Conservation (phyloP, 2,888 invertebrate species). For the Keiferia lycopersicella region DNA sequence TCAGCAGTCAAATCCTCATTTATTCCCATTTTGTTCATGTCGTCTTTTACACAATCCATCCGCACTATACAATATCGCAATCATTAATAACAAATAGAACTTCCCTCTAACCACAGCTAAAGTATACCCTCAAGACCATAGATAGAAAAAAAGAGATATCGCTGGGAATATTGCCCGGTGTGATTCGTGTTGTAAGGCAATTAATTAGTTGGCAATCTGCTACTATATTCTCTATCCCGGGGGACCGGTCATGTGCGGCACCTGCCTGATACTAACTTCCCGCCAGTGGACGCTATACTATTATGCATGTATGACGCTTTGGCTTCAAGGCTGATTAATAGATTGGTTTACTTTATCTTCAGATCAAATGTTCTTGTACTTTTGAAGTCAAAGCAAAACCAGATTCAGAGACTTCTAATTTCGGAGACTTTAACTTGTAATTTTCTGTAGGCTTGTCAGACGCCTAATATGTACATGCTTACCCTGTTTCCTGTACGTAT, state of each 20-base stretch:
- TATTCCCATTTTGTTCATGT: too few species aligned
- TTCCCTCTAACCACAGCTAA: neutral
- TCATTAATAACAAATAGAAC: too few species aligned
- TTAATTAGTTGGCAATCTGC: constrained; percentile 9
- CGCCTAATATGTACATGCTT: too few species aligned
- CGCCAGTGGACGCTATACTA: neutral
- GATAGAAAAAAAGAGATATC: neutral
- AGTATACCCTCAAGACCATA: neutral
- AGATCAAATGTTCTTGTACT: too few species aligned
- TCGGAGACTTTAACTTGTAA: too few species aligned
- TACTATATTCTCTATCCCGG: neutral
- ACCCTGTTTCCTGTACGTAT: too few species aligned
- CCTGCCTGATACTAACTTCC: constrained; percentile 7
- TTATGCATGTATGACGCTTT: neutral
- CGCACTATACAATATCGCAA: too few species aligned
- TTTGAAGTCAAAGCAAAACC: too few species aligned
- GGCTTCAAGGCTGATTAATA: neutral
- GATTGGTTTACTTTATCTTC: neutral
- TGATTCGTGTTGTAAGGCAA: neutral
- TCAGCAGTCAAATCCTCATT: too few species aligned
- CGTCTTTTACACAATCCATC: too few species aligned
- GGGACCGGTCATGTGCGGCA: constrained; percentile 1
- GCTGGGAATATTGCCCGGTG: neutral
- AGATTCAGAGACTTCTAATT: too few species aligned
- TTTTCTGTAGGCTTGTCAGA: too few species aligned